phyloP scores from a whole-genome alignment of 2,888 invertebrate genomes.

The Macrophya alboannulata region DNA sequence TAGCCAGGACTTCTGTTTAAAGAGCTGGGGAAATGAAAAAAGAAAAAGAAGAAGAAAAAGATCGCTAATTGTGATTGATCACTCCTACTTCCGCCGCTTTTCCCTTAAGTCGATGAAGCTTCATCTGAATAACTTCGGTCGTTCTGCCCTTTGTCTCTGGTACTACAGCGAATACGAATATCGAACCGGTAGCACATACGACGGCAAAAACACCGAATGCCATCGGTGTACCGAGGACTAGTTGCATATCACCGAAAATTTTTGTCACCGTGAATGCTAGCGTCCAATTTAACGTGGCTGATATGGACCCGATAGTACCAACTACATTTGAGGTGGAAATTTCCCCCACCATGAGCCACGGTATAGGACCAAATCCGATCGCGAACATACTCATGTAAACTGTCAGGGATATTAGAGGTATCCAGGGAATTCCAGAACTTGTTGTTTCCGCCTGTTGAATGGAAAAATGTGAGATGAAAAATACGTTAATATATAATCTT shows the following conservation, averaged over 20 bases:
- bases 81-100: constrained; percentile 4
- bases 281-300: constrained; percentile 87
- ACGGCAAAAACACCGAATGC: constrained; percentile 87
- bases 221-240: constrained; percentile 82
- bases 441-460: constrained; percentile 62
- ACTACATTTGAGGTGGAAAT: constrained; percentile 85
- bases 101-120: constrained; percentile 55
- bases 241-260: constrained; percentile 84
- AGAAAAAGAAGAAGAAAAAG: background rate
- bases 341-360: constrained; percentile 88
- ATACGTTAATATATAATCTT: background rate
- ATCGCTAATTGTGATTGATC: constrained; percentile 32
- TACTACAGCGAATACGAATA: constrained; percentile 85
- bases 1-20: background rate
- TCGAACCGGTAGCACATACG: constrained; percentile 82
- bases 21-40: background rate
- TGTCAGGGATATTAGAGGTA: constrained; percentile 83
- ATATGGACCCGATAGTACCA: constrained; percentile 85
- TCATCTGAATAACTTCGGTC: constrained; percentile 63
- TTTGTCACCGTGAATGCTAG: constrained; percentile 86
- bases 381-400: constrained; percentile 84
- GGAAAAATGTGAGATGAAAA: background rate
- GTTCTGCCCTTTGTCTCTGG: constrained; percentile 80
- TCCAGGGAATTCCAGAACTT: constrained; percentile 75
- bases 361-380: constrained; percentile 87